These are phyloP conservation scores for Esperia sulphurella DNA, from an alignment of 2,888 invertebrate species.

Conservation along the genomic window DNA sequence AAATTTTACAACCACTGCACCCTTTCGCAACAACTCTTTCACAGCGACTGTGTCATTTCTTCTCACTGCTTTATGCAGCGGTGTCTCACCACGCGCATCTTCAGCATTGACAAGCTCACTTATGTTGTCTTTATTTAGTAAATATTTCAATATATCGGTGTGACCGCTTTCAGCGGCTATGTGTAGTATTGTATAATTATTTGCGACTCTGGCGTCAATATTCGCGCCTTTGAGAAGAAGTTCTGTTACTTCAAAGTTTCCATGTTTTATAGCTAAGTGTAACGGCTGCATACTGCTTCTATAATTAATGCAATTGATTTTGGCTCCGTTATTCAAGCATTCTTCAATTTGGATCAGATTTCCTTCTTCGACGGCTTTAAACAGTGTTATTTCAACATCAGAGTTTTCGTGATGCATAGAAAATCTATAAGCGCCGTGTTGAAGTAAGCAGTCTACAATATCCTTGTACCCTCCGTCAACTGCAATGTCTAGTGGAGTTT, in stretches of 20 bases:
- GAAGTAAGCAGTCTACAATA: no score
- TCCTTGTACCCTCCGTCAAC: background rate
- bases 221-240: background rate
- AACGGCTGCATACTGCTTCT: background rate
- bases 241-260: background rate
- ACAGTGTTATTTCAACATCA: background rate
- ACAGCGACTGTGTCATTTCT: no score
- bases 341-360: background rate
- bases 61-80: no score
- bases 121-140: background rate
- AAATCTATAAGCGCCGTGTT: background rate
- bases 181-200: background rate
- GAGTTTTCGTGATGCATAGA: background rate
- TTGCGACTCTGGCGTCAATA: background rate
- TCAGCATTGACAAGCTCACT: no score
- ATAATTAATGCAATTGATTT: background rate
- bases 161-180: background rate
- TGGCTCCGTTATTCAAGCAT: background rate
- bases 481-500: background rate
- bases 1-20: no score
- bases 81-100: no score
- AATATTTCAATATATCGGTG: background rate
- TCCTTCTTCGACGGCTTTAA: background rate
- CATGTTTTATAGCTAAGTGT: background rate
- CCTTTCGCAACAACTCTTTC: no score